A percentile compares a stretch with the other conserved stretches of the same genome.
Evolutionary conservation across 2,113 vertebrate genomes (phyloP).

Genomic region (Anthoscopus minutus): DNA sequence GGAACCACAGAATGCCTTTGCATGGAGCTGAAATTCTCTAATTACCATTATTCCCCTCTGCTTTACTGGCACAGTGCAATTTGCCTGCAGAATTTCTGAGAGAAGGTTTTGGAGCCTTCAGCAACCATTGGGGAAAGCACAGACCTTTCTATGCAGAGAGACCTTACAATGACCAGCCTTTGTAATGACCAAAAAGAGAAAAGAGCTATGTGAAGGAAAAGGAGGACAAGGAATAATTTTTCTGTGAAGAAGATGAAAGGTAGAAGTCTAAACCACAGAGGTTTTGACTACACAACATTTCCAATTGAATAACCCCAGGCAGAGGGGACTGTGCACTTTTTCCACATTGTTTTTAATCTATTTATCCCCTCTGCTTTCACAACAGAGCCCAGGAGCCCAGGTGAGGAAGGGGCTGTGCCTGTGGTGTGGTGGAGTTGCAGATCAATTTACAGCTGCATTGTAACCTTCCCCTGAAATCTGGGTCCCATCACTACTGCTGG

Average conservation of each 20-base stretch:
- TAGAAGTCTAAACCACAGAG: neutral
- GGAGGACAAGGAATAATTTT: neutral
- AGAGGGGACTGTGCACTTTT: neutral
- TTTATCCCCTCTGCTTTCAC: neutral
- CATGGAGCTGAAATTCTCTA: neutral
- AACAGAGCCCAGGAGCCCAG: neutral
- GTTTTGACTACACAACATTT: neutral
- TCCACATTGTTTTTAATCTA: neutral
- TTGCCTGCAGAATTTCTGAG: neutral
- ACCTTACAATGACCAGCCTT: neutral
- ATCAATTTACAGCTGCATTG: neutral
- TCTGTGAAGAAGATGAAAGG: neutral
- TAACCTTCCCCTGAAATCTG: neutral
- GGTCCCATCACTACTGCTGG: neutral
- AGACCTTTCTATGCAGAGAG: neutral
- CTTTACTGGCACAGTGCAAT: neutral
- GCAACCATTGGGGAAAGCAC: neutral
- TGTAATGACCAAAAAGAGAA: neutral
- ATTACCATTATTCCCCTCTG: neutral
- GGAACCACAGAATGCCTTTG: neutral
- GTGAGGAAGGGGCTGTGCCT: neutral
- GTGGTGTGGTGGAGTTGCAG: neutral
- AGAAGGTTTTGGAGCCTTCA: neutral
- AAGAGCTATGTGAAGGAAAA: neutral
- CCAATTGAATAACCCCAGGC: neutral